Conservation (phyloP, 2,113 vertebrate genomes). For the Pteronura brasiliensis region DNA sequence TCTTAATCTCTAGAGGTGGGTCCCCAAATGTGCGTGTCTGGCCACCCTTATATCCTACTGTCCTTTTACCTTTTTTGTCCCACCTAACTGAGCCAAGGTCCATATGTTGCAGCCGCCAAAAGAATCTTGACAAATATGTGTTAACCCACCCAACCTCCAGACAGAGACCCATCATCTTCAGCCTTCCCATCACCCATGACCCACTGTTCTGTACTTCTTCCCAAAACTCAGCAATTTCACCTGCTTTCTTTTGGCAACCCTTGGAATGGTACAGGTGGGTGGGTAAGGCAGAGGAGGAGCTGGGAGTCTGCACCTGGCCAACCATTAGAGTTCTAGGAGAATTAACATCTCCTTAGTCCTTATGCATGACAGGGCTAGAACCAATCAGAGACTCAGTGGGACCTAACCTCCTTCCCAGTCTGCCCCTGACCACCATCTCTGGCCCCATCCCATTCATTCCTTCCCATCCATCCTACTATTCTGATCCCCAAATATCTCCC, state of each 20-base stretch:
- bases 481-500: not conserved
- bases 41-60: fast-evolving
- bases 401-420: not conserved
- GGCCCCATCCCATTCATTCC: too few relatives aligned
- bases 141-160: not conserved
- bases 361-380: not conserved
- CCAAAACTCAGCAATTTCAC: not conserved
- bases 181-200: too few relatives aligned
- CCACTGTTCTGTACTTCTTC: not conserved
- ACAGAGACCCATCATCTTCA: not conserved
- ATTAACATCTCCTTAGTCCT: fast-evolving
- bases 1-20: not conserved
- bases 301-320: not conserved
- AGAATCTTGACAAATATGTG: not conserved
- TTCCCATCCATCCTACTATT: not conserved
- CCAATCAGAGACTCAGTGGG: not conserved
- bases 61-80: not conserved
- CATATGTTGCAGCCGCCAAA: not conserved
- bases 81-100: not conserved
- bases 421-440: not conserved
- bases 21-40: not conserved
- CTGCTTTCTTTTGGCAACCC: not conserved
- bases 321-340: not conserved
- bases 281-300: not conserved
- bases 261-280: not conserved